These are phyloP conservation scores for Cinclus mexicanus DNA, from an alignment of 2,113 vertebrate genomes.

Conservation along the genomic window DNA sequence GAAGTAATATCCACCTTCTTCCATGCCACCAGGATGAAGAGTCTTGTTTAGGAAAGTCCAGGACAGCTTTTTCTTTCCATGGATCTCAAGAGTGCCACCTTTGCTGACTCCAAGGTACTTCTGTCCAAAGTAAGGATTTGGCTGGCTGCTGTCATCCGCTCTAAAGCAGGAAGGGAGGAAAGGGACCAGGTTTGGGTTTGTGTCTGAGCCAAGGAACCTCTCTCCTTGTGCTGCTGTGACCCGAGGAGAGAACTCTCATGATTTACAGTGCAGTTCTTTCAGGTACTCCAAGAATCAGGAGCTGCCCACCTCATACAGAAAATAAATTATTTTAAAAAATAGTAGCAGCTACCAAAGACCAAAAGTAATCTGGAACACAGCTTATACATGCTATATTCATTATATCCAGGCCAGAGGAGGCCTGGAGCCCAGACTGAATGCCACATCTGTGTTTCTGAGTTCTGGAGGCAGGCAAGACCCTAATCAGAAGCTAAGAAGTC, in stretches of 20 bases:
- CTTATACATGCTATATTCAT: background rate
- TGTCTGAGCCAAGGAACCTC: background rate
- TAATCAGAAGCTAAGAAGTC: background rate
- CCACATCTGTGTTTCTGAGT: background rate
- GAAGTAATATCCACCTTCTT: constrained; percentile 88
- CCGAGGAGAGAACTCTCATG: background rate
- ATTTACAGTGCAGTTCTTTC: background rate
- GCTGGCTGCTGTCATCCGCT: constrained; percentile 77
- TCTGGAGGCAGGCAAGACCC: background rate
- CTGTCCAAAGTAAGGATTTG: constrained; percentile 87
- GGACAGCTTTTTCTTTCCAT: constrained; percentile 86
- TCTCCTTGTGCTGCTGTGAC: background rate
- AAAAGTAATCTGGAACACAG: background rate
- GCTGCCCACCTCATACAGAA: background rate
- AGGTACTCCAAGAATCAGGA: background rate
- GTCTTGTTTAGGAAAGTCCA: constrained; percentile 96
- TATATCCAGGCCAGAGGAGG: background rate
- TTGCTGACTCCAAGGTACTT: constrained; percentile 89
- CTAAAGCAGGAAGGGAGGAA: constrained; percentile 59
- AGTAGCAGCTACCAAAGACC: background rate
- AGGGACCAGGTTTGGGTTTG: background rate
- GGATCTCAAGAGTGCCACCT: constrained; percentile 89
- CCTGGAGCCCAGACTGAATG: background rate
- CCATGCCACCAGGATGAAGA: constrained; percentile 83
- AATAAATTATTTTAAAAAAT: background rate